Conservation (phyloP, 2,797 vertebrate genomes). For the Gymnothorax javanicus region DNA sequence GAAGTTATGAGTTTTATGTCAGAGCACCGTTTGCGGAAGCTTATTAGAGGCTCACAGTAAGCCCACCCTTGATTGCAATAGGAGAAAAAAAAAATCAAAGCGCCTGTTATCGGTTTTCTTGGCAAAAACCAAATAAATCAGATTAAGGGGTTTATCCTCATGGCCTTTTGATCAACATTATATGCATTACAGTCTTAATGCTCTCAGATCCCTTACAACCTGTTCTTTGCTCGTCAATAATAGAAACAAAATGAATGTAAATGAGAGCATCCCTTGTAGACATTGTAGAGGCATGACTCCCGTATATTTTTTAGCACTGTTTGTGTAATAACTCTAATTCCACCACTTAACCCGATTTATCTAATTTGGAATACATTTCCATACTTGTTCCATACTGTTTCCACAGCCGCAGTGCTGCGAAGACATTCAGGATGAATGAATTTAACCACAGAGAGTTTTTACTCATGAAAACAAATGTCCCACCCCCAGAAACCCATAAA, state of each 20-base stretch:
- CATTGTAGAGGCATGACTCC: background rate
- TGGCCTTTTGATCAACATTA: background rate
- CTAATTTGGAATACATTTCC: background rate
- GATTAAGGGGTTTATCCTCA: constrained; percentile 6
- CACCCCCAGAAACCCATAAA: too few species aligned
- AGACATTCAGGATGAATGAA: background rate
- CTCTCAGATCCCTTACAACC: background rate
- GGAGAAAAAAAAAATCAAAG: background rate
- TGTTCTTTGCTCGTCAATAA: background rate
- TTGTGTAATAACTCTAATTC: background rate
- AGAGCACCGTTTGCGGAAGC: background rate
- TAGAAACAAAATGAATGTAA: background rate
- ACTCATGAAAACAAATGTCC: too few species aligned
- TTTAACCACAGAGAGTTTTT: too few species aligned
- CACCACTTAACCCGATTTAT: background rate
- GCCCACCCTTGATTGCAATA: background rate
- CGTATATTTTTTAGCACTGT: background rate
- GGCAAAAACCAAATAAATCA: background rate
- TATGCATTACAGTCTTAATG: background rate
- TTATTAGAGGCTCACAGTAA: background rate
- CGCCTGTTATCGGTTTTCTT: background rate
- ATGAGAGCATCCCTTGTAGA: background rate
- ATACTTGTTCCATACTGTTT: background rate
- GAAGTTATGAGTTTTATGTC: background rate
- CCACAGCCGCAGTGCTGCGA: background rate